Evolutionary conservation across 2,888 invertebrate genomes (phyloP).

Genomic region (Sclerodermus sp.): DNA sequence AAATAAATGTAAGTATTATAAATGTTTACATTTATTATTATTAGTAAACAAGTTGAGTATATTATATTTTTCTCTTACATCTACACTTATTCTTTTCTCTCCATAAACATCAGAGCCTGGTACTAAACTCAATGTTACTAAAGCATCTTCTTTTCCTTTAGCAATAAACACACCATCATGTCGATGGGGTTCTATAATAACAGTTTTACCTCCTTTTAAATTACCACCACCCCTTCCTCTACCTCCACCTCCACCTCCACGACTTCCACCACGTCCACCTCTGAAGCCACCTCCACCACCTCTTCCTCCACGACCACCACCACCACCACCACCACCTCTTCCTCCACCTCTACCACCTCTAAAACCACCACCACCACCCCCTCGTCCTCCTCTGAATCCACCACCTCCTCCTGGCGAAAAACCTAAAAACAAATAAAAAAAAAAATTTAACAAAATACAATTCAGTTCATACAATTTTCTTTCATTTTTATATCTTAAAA

Average conservation of each 20-base stretch:
- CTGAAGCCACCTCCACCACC: too few relatives aligned
- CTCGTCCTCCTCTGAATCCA: constrained; percentile 56
- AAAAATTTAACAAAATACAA: too few relatives aligned
- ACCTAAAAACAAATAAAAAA: too few relatives aligned
- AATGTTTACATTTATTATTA: not conserved
- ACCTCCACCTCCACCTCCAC: constrained; percentile 56
- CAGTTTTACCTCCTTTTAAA: constrained; percentile 88
- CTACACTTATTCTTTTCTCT: constrained; percentile 95
- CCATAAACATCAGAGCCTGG: constrained; percentile 98
- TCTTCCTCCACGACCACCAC: too few relatives aligned
- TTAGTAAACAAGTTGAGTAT: too few relatives aligned
- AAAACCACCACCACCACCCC: constrained; percentile 54
- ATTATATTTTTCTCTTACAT: too few relatives aligned
- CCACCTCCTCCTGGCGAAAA: constrained; percentile 62
- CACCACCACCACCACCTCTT: too few relatives aligned
- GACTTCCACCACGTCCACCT: constrained; percentile 44
- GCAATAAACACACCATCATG: constrained; percentile 97
- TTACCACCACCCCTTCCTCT: constrained; percentile 66
- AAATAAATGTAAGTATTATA: constrained; percentile 4
- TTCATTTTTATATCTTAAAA: too few relatives aligned
- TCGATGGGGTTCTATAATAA: constrained; percentile 95
- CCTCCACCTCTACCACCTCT: constrained; percentile 46
- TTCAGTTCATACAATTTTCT: too few relatives aligned
- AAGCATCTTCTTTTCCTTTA: constrained; percentile 95
- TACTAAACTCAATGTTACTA: constrained; percentile 93